phyloP scores from a whole-genome alignment of 1,140 invertebrate genomes.

The Aphelenchoides fujianensis region DNA sequence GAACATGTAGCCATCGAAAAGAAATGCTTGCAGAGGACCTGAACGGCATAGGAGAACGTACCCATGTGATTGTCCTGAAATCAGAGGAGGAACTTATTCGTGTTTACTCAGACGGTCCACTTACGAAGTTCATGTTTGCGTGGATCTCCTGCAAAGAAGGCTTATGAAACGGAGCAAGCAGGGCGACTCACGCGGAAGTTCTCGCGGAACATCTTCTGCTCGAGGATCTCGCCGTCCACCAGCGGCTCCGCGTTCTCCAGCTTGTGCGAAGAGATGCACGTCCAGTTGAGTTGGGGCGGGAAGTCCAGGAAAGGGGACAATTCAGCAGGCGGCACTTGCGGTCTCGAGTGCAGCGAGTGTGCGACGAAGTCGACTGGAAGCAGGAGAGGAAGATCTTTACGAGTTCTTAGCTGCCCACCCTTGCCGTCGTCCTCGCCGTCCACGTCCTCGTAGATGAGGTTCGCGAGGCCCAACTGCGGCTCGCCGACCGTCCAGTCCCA shows the following conservation, averaged over 20 bases:
- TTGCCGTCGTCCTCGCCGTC: constrained; percentile 24
- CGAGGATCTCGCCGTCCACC: constrained; percentile 46
- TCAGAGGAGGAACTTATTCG: too few relatives aligned
- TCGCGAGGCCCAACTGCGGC: constrained; percentile 46
- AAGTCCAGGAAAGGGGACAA: constrained; percentile 54
- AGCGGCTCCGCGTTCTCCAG: constrained; percentile 44
- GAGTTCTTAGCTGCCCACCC: background rate
- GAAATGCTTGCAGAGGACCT: background rate
- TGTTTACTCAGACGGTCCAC: too few relatives aligned
- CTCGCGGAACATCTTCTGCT: constrained; percentile 42
- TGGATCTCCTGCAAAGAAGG: constrained; percentile 50
- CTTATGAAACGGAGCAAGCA: constrained; percentile 10
- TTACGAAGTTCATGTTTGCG: constrained; percentile 61
- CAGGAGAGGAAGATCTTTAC: constrained; percentile 9
- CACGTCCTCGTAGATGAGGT: constrained; percentile 50
- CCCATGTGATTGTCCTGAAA: constrained; percentile 54
- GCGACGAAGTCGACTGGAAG: constrained; percentile 56
- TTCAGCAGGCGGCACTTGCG: constrained; percentile 50
- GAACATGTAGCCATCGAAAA: constrained; percentile 53
- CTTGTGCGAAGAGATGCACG: constrained; percentile 44
- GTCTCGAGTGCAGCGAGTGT: constrained; percentile 43
- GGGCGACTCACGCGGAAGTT: constrained; percentile 37
- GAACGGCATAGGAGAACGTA: background rate
- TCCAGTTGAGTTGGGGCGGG: constrained; percentile 35
- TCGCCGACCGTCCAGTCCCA: constrained; percentile 48